Evolutionary conservation across 2,113 vertebrate species (phyloP).

Genomic region (Oceanites oceanicus): DNA sequence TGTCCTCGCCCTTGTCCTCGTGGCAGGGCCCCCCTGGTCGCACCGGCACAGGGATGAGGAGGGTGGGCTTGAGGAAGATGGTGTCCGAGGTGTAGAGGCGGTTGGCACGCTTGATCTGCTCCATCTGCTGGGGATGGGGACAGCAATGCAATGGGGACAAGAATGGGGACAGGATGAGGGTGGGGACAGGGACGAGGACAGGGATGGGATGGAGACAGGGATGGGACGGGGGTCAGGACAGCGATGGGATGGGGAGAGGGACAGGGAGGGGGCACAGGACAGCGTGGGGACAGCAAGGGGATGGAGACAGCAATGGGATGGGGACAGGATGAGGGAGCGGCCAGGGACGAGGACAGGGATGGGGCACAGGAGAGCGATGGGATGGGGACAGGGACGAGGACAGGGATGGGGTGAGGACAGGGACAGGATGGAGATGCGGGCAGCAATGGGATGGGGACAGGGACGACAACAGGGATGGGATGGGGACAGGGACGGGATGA

Average conservation of each 20-base stretch:
- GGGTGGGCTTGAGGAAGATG: conserved; percentile 87
- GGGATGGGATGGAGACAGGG: too few species aligned
- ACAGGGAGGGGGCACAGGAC: background rate
- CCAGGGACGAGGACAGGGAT: background rate
- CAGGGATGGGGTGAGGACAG: too few species aligned
- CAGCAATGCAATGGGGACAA: too few species aligned
- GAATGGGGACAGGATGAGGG: background rate
- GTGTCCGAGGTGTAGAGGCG: conserved; percentile 93
- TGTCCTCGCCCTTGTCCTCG: background rate
- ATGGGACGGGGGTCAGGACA: background rate
- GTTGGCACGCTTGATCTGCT: conserved; percentile 92
- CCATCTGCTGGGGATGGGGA: conserved; percentile 75
- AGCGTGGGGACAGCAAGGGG: background rate
- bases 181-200: background rate
- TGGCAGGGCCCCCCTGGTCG: conserved; percentile 53
- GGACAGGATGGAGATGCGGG: too few species aligned
- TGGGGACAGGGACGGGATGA: background rate
- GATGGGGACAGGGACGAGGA: too few species aligned
- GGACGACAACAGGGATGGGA: too few species aligned
- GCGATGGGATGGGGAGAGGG: too few species aligned
- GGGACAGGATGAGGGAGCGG: background rate
- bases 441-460: too few species aligned
- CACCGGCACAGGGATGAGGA: conserved; percentile 81
- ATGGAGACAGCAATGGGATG: background rate
- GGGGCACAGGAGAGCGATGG: too few species aligned